Conservation (phyloP, 2,113 vertebrate genomes). For the Oryzias javanicus region DNA sequence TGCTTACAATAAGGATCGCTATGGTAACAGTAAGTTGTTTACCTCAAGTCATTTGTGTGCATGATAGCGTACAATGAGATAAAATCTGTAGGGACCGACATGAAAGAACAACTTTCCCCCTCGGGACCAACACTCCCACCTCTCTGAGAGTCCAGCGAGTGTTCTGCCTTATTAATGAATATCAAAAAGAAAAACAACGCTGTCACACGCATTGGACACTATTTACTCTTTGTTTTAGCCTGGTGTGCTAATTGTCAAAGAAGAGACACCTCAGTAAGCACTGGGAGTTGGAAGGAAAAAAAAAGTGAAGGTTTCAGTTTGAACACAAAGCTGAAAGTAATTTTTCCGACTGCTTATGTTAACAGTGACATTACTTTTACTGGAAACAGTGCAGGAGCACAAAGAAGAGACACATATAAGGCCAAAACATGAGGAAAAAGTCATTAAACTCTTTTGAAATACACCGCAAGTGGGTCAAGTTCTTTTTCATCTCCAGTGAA, state of each 20-base stretch:
- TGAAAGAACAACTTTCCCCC: conserved; percentile 77
- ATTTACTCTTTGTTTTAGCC: conserved; percentile 69
- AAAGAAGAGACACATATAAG: conserved; percentile 66
- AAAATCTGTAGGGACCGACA: conserved; percentile 77
- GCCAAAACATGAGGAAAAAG: conserved; percentile 75
- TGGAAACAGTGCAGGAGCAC: conserved; percentile 74
- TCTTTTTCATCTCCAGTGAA: conserved; percentile 66
- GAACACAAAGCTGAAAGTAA: conserved; percentile 71
- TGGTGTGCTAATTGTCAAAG: conserved; percentile 72
- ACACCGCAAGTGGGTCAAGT: conserved; percentile 50
- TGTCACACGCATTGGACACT: conserved; percentile 69
- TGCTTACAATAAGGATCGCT: conserved; percentile 76
- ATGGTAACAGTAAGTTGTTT: conserved; percentile 80
- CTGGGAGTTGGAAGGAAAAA: conserved; percentile 46
- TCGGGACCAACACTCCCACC: conserved; percentile 64
- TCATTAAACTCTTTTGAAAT: conserved; percentile 71
- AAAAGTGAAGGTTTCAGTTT: conserved; percentile 50
- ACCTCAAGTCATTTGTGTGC: conserved; percentile 78
- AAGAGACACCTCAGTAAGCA: conserved; percentile 68
- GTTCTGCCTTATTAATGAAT: conserved; percentile 76
- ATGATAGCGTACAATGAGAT: conserved; percentile 76
- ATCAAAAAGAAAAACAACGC: conserved; percentile 77
- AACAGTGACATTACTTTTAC: conserved; percentile 76
- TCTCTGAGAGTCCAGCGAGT: conserved; percentile 66
- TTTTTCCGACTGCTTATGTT: conserved; percentile 78